Evolutionary conservation across 2,888 invertebrate species (phyloP), one percentile per base, ranked within the genome.

Genomic region (Spilosoma lubricipeda): DNA sequence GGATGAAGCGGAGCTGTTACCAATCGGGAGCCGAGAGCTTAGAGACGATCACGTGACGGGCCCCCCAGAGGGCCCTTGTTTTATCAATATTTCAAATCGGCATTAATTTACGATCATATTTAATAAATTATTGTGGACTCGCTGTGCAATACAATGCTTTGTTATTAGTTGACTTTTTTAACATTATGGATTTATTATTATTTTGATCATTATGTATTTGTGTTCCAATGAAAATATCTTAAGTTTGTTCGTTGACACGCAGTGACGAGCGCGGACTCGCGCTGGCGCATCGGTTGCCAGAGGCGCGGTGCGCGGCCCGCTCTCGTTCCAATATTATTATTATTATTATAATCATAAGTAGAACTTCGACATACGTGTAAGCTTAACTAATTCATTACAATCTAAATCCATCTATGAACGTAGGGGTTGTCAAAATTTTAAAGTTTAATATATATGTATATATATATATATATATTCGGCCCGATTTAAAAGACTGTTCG

Each of bases 401-500:
- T 87, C 88, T 94, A 94, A 90, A 94, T 90, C 90, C 93, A 94
- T 93, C 92, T 92, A 91, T 92, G 91, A 92, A 90, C 82, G 91
- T 95, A 95, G 93, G 92, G 90, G 91, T 90, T 79, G 91, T 93
- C 94, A 95, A 95, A 95, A 95, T 94, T 90, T 82, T 45, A 76
- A 93, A 96, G 96, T 72, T 75, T 70, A 73, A 80, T 76, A 78
- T 72, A 48, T 77, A 78, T 77, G 94, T 96, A 96, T 96, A 77
- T n/a, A n/a, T n/a, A n/a, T 80, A 73, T 69, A 39, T 77, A 78
- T 77, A 94, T 96, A 96, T 96, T 97, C 95, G 97, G 97, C 97
- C 96, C 96, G 96, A 96, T 96, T 96, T 96, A 96, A 96, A 96
- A 97, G 97, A 97, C 97, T 97, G 97, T 97, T 96, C 96, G 96